These are phyloP conservation scores for Gallinago stenura DNA, from an alignment of 2,797 vertebrate genomes.

Conservation along the genomic window DNA sequence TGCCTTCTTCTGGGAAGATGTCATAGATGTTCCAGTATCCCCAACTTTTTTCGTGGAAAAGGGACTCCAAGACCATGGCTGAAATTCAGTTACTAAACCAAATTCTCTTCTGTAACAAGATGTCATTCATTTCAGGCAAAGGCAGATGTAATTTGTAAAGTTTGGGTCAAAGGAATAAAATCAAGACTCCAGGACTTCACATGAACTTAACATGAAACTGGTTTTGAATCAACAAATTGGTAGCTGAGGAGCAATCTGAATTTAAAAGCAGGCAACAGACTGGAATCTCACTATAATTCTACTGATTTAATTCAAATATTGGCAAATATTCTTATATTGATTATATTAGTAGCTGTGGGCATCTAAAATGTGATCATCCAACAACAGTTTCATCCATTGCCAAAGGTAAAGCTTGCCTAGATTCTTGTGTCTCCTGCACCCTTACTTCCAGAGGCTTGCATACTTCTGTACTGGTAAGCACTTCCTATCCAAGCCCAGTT, in stretches of 20 bases:
- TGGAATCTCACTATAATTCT: neutral
- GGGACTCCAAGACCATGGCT: neutral
- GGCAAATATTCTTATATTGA: neutral
- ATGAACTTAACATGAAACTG: neutral
- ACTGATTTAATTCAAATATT: neutral
- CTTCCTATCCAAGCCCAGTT: neutral
- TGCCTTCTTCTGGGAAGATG: neutral
- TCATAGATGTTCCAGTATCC: neutral
- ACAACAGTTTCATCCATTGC: neutral
- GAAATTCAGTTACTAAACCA: neutral
- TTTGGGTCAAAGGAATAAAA: neutral
- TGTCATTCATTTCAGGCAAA: neutral
- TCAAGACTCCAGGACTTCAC: neutral
- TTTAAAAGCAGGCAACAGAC: neutral
- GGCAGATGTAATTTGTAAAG: neutral
- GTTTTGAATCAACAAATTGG: neutral
- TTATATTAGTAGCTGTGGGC: neutral
- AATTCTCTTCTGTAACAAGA: neutral
- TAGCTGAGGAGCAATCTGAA: neutral
- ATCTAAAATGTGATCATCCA: neutral
- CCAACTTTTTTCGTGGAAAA: neutral
- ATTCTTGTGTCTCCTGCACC: neutral
- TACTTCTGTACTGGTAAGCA: neutral
- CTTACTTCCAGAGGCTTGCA: neutral
- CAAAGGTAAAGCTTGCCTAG: neutral